Evolutionary conservation across 1,140 invertebrate species (phyloP).

Genomic region (Amphibalanus amphitrite): DNA sequence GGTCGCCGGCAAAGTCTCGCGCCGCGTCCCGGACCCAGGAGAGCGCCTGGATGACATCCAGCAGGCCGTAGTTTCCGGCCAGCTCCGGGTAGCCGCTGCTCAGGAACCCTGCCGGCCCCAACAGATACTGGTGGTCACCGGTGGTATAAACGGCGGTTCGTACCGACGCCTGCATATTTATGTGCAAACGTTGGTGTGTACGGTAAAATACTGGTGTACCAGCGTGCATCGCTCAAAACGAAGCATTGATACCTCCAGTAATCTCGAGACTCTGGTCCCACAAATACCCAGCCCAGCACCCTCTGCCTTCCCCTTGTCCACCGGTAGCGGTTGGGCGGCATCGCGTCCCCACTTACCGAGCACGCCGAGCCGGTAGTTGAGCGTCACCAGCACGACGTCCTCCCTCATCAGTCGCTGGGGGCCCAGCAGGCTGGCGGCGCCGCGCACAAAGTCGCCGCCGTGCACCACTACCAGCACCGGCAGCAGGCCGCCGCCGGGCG

Average conservation of each 20-base stretch:
- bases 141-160: no score
- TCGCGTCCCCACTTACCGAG: slow-evolving; percentile 47
- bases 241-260: no score
- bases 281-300: no score
- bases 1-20: slow-evolving; percentile 49
- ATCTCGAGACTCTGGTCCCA: no score
- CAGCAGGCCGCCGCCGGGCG: slow-evolving; percentile 12
- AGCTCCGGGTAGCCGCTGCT: slow-evolving; percentile 42
- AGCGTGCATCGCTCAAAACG: no score
- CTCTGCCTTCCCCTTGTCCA: no score
- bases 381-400: slow-evolving; percentile 78
- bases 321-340: background rate
- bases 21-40: slow-evolving; percentile 54
- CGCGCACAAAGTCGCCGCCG: slow-evolving; percentile 33
- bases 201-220: no score
- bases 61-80: slow-evolving; percentile 48
- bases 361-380: slow-evolving; percentile 91
- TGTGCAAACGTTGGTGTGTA: no score
- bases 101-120: slow-evolving; percentile 37
- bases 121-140: background rate
- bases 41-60: slow-evolving; percentile 51
- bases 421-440: slow-evolving; percentile 69
- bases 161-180: no score
- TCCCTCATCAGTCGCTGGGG: slow-evolving; percentile 65
- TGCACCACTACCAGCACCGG: slow-evolving; percentile 39